Base-by-base conservation (phyloP, 2,113 vertebrate genomes). In the Daphoenositta chrysoptera region DNA sequence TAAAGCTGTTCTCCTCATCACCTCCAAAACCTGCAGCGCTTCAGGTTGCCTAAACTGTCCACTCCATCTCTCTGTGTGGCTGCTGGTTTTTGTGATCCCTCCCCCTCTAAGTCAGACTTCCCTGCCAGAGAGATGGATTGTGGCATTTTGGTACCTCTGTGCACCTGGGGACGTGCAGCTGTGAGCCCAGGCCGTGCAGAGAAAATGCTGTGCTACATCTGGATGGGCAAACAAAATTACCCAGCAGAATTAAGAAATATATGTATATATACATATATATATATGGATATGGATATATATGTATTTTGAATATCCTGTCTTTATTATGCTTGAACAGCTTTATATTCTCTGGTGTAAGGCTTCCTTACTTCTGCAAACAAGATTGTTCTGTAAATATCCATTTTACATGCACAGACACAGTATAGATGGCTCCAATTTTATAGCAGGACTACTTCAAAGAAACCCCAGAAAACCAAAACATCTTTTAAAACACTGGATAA, bases 11-110 rank as follows among this genome's bases (percentile, higher is more conserved):
- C 24, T 64, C 3, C 13, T 85, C 31, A 13, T 56, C 2, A 3
- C 11, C 33, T 39, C 26, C 33, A 54, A 24, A 82, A 44, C 10
- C 15, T 65, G 27, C 64, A 86, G 44, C 7, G 6, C 19, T 72
- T 80, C 57, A 76, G 30, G 18, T 10, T 84, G 21, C 23, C 16
- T 39, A 11, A 73, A 54, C 18, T 2, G 1, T 6, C 28, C 50
- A 23, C 20, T 65, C 28, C 33, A 47, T 31, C 39, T 78, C 13
- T 31, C 13, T 0, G 0, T 0, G 0, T 23, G 48, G 27, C n/a
- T 83, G 58, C 40, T 75, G 35, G 4, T 15, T 70, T 35, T 54
- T 2, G 1, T 64, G 47, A 72, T 40, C 15, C 5, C 12, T 68
- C 24, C 35, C 37, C 20, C 47, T 45, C 37, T 33, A 17, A 50